Percentiles rank a stretch among this genome's conserved stretches.
phyloP scores from a whole-genome alignment of 2,113 vertebrate genomes.

The Potamarius usumacintae region DNA sequence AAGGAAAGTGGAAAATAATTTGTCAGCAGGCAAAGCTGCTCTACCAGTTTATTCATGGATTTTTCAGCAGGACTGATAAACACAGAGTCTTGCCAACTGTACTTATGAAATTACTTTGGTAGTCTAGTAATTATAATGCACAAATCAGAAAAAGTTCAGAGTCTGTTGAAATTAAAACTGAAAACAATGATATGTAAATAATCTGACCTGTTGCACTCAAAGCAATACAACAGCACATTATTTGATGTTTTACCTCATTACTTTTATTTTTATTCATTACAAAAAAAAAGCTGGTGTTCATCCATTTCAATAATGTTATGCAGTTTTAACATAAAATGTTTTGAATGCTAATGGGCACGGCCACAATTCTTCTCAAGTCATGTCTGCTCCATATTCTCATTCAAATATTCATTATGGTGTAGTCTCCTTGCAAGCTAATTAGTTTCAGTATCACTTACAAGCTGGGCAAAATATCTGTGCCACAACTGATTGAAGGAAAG shows the following conservation, averaged over 20 bases:
- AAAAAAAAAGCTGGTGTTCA: not conserved
- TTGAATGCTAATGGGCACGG: no score
- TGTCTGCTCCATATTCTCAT: slow-evolving; percentile 14
- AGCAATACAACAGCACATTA: no score
- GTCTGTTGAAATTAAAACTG: no score
- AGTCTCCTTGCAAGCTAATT: slow-evolving; percentile 9
- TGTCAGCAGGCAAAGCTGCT: not conserved
- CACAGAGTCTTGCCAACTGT: not conserved
- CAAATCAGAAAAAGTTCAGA: no score
- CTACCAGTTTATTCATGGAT: not conserved
- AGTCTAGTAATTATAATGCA: no score
- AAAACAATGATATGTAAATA: no score
- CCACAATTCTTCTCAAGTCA: slow-evolving; percentile 10
- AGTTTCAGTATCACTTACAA: slow-evolving; percentile 42
- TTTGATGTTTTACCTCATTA: no score
- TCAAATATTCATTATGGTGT: slow-evolving; percentile 43
- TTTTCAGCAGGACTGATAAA: not conserved
- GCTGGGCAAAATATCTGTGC: slow-evolving; percentile 35
- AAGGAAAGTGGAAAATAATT: not conserved
- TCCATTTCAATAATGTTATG: not conserved
- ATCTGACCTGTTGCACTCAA: no score
- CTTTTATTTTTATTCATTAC: no score
- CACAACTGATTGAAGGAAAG: slow-evolving; percentile 27
- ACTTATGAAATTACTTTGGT: not conserved
- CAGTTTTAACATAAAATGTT: not conserved